Evolutionary conservation across 2,797 vertebrate species (phyloP), one percentile per base, ranked within the genome.

Genomic region (Sebastes reedi): DNA sequence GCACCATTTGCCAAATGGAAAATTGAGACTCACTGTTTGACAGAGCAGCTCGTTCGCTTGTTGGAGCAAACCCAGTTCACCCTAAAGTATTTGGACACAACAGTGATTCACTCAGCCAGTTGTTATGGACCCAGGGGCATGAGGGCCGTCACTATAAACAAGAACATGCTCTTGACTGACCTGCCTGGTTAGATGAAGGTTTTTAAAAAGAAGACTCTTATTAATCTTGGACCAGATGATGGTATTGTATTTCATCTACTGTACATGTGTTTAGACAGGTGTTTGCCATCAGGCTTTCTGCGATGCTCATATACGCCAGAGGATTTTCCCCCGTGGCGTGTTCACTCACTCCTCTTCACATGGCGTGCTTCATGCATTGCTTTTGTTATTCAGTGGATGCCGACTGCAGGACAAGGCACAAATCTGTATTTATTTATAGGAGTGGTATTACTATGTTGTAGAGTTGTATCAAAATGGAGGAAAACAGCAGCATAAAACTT

Each of bases 241-340:
- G 72, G 54, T 72, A 81, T 52, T 84, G 59, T 71, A 76, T 82
- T 85, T 80, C 27, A 74, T 85, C 76, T 67, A 25, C 8, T 52
- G 20, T 52, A 52, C 50, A 80, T 82, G 22, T 82, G 79, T 83
- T 89, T 82, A 34, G 79, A 92, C 88, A 89, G 82, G 65, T 90
- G 84, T 29, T 65, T 69, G 62, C 81, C 79, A 60, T 74, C 39
- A 73, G 84, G 77, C 61, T 75, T 73, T 72, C 67, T 24, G 46
- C 2, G 1, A 55, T 42, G 69, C 54, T 75, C 42, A 55, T 25
- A 55, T 25, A 22, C 29, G 0, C 18, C n/a, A 24, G 68, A 77
- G 22, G 24, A 70, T 56, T 77, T 78, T n/a, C 34, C 65, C 68
- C 7, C 3, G 1, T n/a, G 42, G 79, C 24, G 6, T 64, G 39